Evolutionary conservation across 2,888 invertebrate genomes (phyloP).

Genomic region (Apantesis nais): DNA sequence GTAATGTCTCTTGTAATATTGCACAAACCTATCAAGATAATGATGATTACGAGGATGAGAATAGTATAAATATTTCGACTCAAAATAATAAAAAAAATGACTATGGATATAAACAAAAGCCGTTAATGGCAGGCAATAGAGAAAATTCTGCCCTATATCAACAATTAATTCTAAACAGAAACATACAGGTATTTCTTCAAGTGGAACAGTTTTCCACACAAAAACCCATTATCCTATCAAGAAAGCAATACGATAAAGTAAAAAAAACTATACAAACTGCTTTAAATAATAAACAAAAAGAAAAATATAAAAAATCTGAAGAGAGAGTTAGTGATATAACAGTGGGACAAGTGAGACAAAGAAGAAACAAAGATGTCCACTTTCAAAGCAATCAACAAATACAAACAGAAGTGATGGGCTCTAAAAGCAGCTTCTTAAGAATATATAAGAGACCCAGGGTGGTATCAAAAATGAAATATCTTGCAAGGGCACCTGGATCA

Average conservation of each 20-base stretch:
- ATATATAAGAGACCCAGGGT: not conserved
- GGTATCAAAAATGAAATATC: conserved; percentile 4
- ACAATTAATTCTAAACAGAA: conserved; percentile 58
- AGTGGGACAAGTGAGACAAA: conserved; percentile 55
- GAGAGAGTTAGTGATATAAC: conserved; percentile 49
- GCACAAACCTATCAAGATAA: not conserved
- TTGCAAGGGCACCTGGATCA: conserved; percentile 1
- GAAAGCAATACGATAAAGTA: conserved; percentile 70
- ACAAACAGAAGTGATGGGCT: conserved; percentile 41
- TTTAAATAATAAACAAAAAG: conserved; percentile 32
- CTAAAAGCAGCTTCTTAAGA: conserved; percentile 10
- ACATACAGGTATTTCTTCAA: conserved; percentile 65
- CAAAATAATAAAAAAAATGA: not conserved
- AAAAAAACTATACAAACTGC: conserved; percentile 64
- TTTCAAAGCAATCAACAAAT: conserved; percentile 34
- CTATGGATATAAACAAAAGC: not conserved
- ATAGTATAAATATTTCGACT: not conserved
- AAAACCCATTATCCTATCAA: conserved; percentile 64
- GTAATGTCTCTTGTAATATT: not conserved
- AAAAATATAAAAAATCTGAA: conserved; percentile 36
- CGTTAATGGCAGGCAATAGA: not conserved
- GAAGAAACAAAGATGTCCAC: conserved; percentile 25
- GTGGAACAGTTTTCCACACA: conserved; percentile 61
- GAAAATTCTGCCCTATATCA: conserved; percentile 43
- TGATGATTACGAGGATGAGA: not conserved